These are phyloP conservation scores for Polyodon spathula DNA, from an alignment of 2,113 vertebrate species.

Conservation along the genomic window DNA sequence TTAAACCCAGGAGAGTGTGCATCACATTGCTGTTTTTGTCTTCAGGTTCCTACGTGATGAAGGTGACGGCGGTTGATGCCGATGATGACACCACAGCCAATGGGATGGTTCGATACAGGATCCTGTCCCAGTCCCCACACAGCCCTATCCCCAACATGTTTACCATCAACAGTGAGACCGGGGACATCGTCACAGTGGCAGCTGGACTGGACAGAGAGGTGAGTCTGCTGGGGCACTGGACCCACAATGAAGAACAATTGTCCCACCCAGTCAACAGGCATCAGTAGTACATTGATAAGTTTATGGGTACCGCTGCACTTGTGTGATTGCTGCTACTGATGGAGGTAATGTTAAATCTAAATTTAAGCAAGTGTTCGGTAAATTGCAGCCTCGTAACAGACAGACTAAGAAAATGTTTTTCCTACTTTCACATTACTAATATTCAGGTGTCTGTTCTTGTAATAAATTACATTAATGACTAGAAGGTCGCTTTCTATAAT, in stretches of 20 bases:
- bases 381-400: too few species aligned
- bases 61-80: constrained; percentile 78
- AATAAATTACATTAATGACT: not conserved
- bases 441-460: not conserved
- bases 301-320: too few species aligned
- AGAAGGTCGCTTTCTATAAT: not conserved
- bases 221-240: constrained; percentile 23
- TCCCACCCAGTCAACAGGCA: too few species aligned
- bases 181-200: constrained; percentile 84
- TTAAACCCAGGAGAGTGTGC: not conserved
- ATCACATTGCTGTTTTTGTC: constrained; percentile 15
- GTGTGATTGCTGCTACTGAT: too few species aligned
- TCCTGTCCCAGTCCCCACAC: constrained; percentile 83
- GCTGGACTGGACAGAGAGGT: constrained; percentile 92
- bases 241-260: not conserved
- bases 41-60: constrained; percentile 90
- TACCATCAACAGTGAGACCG: constrained; percentile 90
- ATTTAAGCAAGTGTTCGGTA: too few species aligned
- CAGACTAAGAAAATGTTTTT: too few species aligned
- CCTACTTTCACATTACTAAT: not conserved
- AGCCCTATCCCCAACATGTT: constrained; percentile 94
- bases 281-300: too few species aligned
- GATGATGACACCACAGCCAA: constrained; percentile 88
- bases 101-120: constrained; percentile 87
- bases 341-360: too few species aligned